These are phyloP conservation scores for Palythoa caribaeorum DNA, from an alignment of 92 coral and sea anemone genomes.

Conservation along the genomic window DNA sequence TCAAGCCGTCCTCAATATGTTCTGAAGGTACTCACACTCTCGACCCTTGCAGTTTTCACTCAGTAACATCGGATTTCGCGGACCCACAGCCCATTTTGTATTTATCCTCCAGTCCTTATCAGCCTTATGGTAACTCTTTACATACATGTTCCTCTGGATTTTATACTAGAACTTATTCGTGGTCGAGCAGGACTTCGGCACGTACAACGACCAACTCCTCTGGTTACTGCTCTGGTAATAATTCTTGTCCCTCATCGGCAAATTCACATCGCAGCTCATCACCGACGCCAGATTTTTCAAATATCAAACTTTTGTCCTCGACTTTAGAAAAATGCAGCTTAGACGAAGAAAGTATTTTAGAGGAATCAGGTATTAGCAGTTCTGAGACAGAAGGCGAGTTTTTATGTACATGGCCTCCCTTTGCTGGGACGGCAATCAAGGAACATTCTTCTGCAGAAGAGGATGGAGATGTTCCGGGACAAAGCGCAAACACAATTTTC, in stretches of 20 bases:
- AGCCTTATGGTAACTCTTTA: constrained; percentile 30
- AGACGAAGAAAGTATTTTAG: constrained; percentile 71
- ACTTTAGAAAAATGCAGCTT: constrained; percentile 75
- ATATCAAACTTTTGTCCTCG: constrained; percentile 76
- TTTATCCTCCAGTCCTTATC: constrained; percentile 39
- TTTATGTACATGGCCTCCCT: constrained; percentile 30
- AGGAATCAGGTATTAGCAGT: constrained; percentile 47
- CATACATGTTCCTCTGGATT: constrained; percentile 57
- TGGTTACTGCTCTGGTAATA: constrained; percentile 93
- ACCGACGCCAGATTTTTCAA: constrained; percentile 95
- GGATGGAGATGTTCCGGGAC: not conserved
- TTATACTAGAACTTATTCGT: constrained; percentile 66
- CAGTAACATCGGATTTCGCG: constrained; percentile 10
- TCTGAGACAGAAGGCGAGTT: constrained; percentile 29
- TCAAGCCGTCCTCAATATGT: constrained; percentile 24
- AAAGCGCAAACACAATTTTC: not conserved
- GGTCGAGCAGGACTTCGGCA: constrained; percentile 80
- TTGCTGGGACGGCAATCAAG: not conserved
- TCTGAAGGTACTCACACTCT: not conserved
- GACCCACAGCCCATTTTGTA: constrained; percentile 35
- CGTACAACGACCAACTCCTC: constrained; percentile 85
- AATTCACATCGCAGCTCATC: constrained; percentile 95
- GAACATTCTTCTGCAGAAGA: not conserved
- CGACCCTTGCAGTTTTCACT: constrained; percentile 33
- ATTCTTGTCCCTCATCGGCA: constrained; percentile 96